Evolutionary conservation across 2,888 invertebrate genomes (phyloP).

Genomic region (Mesoligia furuncula): DNA sequence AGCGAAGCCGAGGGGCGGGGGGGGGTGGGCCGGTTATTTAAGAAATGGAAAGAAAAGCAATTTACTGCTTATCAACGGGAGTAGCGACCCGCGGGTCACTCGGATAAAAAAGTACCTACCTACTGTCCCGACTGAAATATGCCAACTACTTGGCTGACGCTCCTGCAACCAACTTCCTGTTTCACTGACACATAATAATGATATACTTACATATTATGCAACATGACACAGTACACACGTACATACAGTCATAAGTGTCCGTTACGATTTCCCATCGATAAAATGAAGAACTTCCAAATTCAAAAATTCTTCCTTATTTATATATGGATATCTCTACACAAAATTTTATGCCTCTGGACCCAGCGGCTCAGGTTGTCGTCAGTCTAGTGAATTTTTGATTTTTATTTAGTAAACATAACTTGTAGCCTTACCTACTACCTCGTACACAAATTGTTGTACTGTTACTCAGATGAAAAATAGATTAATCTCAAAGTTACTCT

Average conservation of each 20-base stretch:
- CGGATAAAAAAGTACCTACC: conserved; percentile 74
- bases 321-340: not conserved
- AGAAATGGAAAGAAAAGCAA: conserved; percentile 89
- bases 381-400: not conserved
- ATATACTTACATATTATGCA: not conserved
- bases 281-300: not conserved
- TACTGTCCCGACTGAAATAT: conserved; percentile 73
- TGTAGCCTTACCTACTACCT: conserved; percentile 10
- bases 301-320: not conserved
- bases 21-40: conserved; percentile 81
- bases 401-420: conserved; percentile 14
- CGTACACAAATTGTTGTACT: conserved; percentile 68
- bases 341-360: not conserved
- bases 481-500: conserved; percentile 85
- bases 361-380: not conserved
- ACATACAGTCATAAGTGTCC: too few species aligned
- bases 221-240: not conserved
- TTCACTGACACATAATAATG: not conserved
- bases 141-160: conserved; percentile 68
- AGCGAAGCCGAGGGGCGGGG: conserved; percentile 48
- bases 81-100: conserved; percentile 83
- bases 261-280: not conserved
- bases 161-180: conserved; percentile 38
- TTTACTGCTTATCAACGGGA: conserved; percentile 87
- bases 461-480: conserved; percentile 66